A percentile compares a stretch with the other conserved stretches of the same genome.
Evolutionary conservation across 2,113 vertebrate genomes (phyloP).

Genomic region (human (Homo sapiens)): GRCh38 chr15:93531501-93532000

Average conservation of each 20-base stretch:
- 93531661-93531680: not conserved
- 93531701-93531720: not conserved
- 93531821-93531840: not conserved
- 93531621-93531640: not conserved
- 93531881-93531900: not conserved
- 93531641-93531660: not conserved
- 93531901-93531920: not conserved
- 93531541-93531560: not conserved
- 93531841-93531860: not conserved
- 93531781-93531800: not conserved
- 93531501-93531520: not conserved
- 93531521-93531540: not conserved
- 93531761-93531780: not conserved
- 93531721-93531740: not conserved
- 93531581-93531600: not conserved
- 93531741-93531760: not conserved
- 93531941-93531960: not conserved
- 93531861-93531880: not conserved
- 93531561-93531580: not conserved
- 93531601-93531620: not conserved
- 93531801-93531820: rapidly evolving
- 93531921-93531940: not conserved
- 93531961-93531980: not conserved
- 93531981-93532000: not conserved
- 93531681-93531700: not conserved